A percentile compares a stretch with the other conserved stretches of the same genome.
phyloP scores from a whole-genome alignment of 2,888 invertebrate genomes.

The Brachyptera putata region DNA sequence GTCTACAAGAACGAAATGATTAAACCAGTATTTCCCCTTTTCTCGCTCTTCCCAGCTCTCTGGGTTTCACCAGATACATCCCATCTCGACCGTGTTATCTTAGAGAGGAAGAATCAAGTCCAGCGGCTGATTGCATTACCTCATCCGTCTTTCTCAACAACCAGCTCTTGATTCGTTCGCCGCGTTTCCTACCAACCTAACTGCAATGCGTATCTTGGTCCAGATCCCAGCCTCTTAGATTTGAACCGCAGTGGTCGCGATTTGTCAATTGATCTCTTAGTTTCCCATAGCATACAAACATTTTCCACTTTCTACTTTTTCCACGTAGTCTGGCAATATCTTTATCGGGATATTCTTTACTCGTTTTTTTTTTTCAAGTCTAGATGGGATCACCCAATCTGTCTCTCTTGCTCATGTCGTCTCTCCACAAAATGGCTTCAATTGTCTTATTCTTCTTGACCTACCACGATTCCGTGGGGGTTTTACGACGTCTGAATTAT shows the following conservation, averaged over 20 bases:
- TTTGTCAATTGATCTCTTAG: conserved; percentile 13
- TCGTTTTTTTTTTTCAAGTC: background rate
- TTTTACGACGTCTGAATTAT: conserved; percentile 11
- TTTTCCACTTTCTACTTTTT: background rate
- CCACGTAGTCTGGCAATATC: conserved; percentile 11
- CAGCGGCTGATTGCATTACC: background rate
- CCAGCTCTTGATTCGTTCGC: background rate
- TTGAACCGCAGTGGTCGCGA: background rate
- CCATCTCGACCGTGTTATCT: too few relatives aligned
- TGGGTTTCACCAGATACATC: too few relatives aligned
- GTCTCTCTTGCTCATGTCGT: background rate
- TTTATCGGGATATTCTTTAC: conserved; percentile 1
- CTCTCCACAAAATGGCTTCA: background rate
- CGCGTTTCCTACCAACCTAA: background rate
- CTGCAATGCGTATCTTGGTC: conserved; percentile 7
- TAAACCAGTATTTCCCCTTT: too few relatives aligned
- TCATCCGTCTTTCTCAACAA: conserved; percentile 1
- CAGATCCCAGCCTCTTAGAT: too few relatives aligned
- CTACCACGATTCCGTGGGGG: background rate
- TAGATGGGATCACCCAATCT: background rate
- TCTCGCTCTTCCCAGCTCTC: too few relatives aligned
- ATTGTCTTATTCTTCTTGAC: conserved; percentile 13
- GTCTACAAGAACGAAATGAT: too few relatives aligned
- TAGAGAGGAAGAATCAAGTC: background rate
- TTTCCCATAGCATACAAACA: background rate